phyloP scores from a whole-genome alignment of 2,113 vertebrate genomes.

The Lagenorhynchus albirostris region DNA sequence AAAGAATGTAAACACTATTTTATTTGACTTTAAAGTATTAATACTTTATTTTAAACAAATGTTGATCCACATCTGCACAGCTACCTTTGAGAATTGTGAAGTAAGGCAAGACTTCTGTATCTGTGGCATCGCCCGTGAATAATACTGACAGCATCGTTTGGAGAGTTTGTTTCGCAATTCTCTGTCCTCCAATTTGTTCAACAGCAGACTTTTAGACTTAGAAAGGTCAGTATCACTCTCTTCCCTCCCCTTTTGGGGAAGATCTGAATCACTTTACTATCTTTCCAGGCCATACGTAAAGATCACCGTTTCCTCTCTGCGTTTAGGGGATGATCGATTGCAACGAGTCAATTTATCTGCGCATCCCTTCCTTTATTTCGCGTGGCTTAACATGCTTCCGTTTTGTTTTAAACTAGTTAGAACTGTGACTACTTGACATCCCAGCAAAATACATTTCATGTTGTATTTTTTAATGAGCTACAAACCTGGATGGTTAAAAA shows the following conservation, averaged over 20 bases:
- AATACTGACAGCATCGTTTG: constrained; percentile 90
- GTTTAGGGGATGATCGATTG: background rate
- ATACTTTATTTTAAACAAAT: constrained; percentile 92
- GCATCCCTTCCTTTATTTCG: background rate
- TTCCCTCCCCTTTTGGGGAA: constrained; percentile 56
- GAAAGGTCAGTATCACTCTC: constrained; percentile 82
- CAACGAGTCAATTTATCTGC: background rate
- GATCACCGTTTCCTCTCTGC: background rate
- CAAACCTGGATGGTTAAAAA: constrained; percentile 41
- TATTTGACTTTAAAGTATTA: constrained; percentile 89
- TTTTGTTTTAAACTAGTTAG: background rate
- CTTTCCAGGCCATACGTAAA: background rate
- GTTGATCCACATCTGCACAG: constrained; percentile 91
- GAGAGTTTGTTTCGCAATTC: constrained; percentile 68
- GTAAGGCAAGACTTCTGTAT: constrained; percentile 95
- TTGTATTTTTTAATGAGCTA: constrained; percentile 12
- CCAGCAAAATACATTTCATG: background rate
- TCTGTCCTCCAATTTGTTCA: constrained; percentile 87
- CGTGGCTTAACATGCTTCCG: background rate
- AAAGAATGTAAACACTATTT: constrained; percentile 97
- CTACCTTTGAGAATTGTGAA: constrained; percentile 91
- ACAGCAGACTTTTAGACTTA: constrained; percentile 89
- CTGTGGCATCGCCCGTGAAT: constrained; percentile 87
- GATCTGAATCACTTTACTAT: background rate
- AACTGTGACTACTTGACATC: background rate